A percentile compares a stretch with the other conserved stretches of the same genome.
These are phyloP conservation scores for Campoletis sonorensis DNA, from an alignment of 1,140 invertebrate species.

Conservation along the genomic window DNA sequence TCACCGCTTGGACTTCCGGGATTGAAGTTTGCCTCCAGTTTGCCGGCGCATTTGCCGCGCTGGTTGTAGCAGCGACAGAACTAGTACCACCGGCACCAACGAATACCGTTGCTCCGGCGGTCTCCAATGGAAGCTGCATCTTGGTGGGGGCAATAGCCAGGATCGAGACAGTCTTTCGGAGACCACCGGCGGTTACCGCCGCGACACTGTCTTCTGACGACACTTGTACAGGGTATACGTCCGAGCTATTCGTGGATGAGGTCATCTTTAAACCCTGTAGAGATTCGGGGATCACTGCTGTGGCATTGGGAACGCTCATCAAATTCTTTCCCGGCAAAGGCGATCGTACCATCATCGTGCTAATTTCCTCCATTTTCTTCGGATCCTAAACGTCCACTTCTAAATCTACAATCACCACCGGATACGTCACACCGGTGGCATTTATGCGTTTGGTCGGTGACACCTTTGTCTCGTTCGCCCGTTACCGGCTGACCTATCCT, in stretches of 20 bases:
- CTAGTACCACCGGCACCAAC: constrained; percentile 64
- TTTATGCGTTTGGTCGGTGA: neutral
- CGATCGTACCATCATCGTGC: constrained; percentile 70
- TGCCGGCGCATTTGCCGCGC: constrained; percentile 59
- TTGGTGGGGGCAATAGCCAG: constrained; percentile 64
- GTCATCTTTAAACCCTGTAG: neutral
- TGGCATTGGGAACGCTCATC: neutral
- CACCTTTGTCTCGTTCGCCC: constrained; percentile 36
- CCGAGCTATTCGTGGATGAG: constrained; percentile 27
- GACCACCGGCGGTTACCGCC: constrained; percentile 47
- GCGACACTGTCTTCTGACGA: neutral
- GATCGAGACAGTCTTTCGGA: constrained; percentile 69
- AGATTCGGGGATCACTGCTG: constrained; percentile 48
- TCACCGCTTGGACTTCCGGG: constrained; percentile 72
- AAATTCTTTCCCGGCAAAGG: neutral
- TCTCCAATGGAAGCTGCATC: constrained; percentile 56
- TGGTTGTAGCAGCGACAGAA: constrained; percentile 58
- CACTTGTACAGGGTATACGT: constrained; percentile 17
- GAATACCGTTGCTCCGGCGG: constrained; percentile 80
- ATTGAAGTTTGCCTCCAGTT: constrained; percentile 61
- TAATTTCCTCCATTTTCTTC: constrained; percentile 62
- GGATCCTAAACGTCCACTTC: no score
- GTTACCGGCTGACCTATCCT: neutral
- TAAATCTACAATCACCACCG: constrained; percentile 11
- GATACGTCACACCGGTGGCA: neutral